Evolutionary conservation across 2,113 vertebrate species (phyloP).

Genomic region (Gobius niger): DNA sequence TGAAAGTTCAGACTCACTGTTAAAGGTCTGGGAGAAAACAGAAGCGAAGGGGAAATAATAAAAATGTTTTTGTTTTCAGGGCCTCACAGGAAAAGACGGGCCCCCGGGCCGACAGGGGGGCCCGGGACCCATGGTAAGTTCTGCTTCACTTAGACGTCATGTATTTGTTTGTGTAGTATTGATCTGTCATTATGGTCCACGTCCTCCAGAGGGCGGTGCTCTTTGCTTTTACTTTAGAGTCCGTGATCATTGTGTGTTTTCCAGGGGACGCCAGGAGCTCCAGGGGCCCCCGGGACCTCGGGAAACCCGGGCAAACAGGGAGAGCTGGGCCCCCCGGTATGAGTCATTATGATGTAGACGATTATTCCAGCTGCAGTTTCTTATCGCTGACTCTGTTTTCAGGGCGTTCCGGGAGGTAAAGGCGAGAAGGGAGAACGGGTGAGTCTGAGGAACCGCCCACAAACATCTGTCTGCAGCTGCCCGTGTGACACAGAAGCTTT

Average conservation of each 20-base stretch:
- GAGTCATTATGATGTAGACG: conserved; percentile 46
- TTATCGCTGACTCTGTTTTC: conserved; percentile 4
- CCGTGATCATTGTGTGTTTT: conserved; percentile 13
- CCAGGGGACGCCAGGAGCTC: conserved; percentile 90
- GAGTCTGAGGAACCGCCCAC: conserved; percentile 55
- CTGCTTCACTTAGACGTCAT: neutral
- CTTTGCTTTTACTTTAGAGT: neutral
- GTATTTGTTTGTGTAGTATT: too few species aligned
- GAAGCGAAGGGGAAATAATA: neutral
- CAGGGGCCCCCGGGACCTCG: conserved; percentile 84
- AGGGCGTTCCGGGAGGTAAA: conserved; percentile 86
- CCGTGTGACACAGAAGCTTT: neutral
- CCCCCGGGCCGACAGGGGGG: conserved; percentile 84
- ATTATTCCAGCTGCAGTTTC: too few species aligned
- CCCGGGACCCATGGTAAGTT: conserved; percentile 85
- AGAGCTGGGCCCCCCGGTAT: conserved; percentile 87
- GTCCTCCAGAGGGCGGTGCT: neutral
- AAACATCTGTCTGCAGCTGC: neutral
- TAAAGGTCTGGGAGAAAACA: too few species aligned
- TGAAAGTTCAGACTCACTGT: too few species aligned
- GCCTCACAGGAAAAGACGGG: conserved; percentile 90
- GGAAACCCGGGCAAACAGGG: conserved; percentile 87
- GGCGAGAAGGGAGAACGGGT: conserved; percentile 95
- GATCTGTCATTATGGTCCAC: neutral
- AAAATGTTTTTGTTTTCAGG: conserved; percentile 70